Percentiles rank a stretch among this genome's conserved stretches.
Conservation (phyloP, 2,888 invertebrate species). For the Euproctis similis region DNA sequence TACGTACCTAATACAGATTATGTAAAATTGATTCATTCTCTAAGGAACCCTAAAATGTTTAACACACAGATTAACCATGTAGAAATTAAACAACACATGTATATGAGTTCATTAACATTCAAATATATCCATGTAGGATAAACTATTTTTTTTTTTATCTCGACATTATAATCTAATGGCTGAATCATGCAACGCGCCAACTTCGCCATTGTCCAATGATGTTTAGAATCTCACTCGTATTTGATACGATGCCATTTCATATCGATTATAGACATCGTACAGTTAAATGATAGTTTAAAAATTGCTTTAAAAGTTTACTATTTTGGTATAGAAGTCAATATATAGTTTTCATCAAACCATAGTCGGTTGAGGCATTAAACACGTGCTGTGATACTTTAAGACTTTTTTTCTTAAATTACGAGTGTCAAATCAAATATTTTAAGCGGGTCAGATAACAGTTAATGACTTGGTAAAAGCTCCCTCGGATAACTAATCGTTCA, state of each 20-base stretch:
- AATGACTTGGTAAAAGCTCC: constrained; percentile 63
- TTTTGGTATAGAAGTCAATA: no score
- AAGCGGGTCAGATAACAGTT: constrained; percentile 62
- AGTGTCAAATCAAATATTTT: constrained; percentile 41
- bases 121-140: constrained; percentile 21
- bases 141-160: constrained; percentile 26
- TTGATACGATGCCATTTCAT: no score
- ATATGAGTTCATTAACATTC: constrained; percentile 28
- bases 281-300: no score
- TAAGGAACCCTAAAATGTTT: neutral
- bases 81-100: constrained; percentile 5
- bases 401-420: constrained; percentile 15
- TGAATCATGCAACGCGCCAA: constrained; percentile 9
- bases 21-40: no score
- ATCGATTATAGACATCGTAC: no score
- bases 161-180: constrained; percentile 18
- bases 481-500: constrained; percentile 35
- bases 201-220: constrained; percentile 11
- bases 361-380: no score
- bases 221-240: constrained; percentile 2
- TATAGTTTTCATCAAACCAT: no score
- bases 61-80: constrained; percentile 1
- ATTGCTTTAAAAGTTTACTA: no score
- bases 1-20: no score
- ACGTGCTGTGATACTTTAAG: no score